Evolutionary conservation across 1,140 invertebrate genomes (phyloP), one percentile per base, ranked within the genome.

Genomic region (Tribolium madens): DNA sequence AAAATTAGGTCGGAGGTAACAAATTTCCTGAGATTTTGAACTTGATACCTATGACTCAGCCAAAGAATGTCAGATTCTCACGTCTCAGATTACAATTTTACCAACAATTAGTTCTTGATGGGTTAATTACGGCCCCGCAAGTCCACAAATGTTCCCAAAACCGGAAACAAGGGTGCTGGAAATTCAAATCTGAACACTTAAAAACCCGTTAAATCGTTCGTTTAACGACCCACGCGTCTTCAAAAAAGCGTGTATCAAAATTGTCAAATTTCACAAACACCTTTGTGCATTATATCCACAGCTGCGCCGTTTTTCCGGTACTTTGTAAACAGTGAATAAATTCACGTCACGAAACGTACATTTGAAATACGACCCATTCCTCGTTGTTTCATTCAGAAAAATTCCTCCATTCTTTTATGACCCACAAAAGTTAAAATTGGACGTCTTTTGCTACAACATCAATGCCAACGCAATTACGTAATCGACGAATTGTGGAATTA

Each of bases 301-400:
- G 52, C 52, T 57, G 52, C 18, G 7, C 10, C 36, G 36, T 12
- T 57, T 18, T 57, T 57, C 52, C 52, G 52, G 52, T 57, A 57
- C 52, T 57, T 57, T 57, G 52, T 57, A 18, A 57, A 57, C 36
- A 42, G 36, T 31, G 52, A 17, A 18, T 18, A 17, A 21, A 57
- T 57, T 18, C 52, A 21, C n/a, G 52, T 57, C 52, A 57, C 18
- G 52, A 18, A 21, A n/a, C 10, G 13, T 57, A 21, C 18, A 6
- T 57, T 17, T 57, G 52, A 57, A 57, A 57, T 57, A 57, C n/a
- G 52, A 57, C 10, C 18, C 17, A 26, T 57, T 57, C 21, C 18
- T 13, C n/a, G 1, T 50, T 50, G 48, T 50, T 50, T 50, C 48
- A 15, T 50, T 50, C 48, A 50, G 48, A 50, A 15, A 15, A 50